Evolutionary conservation across 2,888 invertebrate genomes (phyloP).

Genomic region (Meta bourneti): DNA sequence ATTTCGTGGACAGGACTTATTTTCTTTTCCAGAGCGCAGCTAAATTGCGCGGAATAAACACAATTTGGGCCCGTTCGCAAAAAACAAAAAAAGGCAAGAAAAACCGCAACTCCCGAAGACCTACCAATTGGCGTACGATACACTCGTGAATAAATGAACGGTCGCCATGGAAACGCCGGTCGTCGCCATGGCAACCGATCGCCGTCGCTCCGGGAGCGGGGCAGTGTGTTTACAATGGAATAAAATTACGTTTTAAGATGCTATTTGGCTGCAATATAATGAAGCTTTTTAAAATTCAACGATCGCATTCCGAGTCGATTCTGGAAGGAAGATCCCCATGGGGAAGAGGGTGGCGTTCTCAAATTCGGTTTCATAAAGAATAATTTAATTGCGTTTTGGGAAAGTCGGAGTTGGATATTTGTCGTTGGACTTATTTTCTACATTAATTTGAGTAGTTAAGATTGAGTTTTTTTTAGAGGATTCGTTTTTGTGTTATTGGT

Average conservation of each 20-base stretch:
- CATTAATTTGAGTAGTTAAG: constrained; percentile 18
- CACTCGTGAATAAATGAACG: constrained; percentile 69
- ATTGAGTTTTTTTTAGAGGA: not conserved
- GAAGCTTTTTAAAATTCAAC: constrained; percentile 70
- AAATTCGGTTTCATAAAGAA: constrained; percentile 59
- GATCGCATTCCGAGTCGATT: constrained; percentile 32
- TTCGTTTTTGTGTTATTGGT: not conserved
- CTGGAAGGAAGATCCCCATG: not conserved
- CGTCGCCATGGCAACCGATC: constrained; percentile 66
- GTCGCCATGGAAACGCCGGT: constrained; percentile 49
- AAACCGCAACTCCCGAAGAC: constrained; percentile 47
- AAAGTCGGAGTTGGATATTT: not conserved
- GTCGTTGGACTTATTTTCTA: not conserved
- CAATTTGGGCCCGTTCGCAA: constrained; percentile 21
- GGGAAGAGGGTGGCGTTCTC: not conserved
- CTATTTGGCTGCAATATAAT: constrained; percentile 68
- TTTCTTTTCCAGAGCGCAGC: no score
- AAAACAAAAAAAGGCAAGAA: not conserved
- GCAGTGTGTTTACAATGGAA: constrained; percentile 70
- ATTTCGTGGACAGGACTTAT: no score
- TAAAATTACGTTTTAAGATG: constrained; percentile 75
- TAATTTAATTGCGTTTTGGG: constrained; percentile 65
- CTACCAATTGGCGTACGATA: constrained; percentile 61
- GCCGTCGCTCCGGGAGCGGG: constrained; percentile 25
- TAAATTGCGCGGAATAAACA: constrained; percentile 42